Evolutionary conservation across 2,113 vertebrate genomes (phyloP), one percentile per base, ranked within the genome.

Genomic region (Callipepla californica): DNA sequence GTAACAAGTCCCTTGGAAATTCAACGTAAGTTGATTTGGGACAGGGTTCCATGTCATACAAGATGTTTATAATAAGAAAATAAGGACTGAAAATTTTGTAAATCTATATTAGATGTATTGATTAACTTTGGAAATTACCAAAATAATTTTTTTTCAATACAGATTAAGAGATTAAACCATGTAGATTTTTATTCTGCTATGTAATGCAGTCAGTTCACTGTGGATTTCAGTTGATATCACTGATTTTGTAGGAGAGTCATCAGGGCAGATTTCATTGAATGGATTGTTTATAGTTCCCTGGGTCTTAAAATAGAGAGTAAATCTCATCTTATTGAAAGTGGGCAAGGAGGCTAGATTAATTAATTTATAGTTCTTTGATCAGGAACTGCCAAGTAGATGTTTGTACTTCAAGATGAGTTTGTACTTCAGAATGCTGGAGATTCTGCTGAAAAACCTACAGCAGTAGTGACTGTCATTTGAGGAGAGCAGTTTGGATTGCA

Each of bases 151-250:
- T 80, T 80, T 85, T 74, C 22, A 48, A 7, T 81, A 34, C 68
- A n/a, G 79, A 68, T 66, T n/a, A 63, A n/a, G 13, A 23, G 72
- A 40, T 70, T 75, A 66, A 74, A n/a, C 26, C 18, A 20, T 38
- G 34, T 3, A 89, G 45, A 45, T 48, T 23, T 10, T 44, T 34
- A 51, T 72, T 19, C 44, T 79, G 5, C 1, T 0, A 1, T 28
- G 30, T 77, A 21, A 51, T 63, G 22, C 14, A 63, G 25, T 74
- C 44, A 82, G 44, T 65, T 16, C 7, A 32, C 3, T 8, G 11
- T 74, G 26, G 38, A 74, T 45, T 76, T 81, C 25, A 47, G 20
- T n/a, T 58, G 42, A 36, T 74, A 51, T 6, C 1, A 1, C 15
- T 59, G 19, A 55, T 13, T 82, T 82, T 77, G 26, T 48, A 40